These are phyloP conservation scores for Callithrix jacchus DNA, from an alignment of 2,113 vertebrate genomes.

Conservation along the genomic window DNA sequence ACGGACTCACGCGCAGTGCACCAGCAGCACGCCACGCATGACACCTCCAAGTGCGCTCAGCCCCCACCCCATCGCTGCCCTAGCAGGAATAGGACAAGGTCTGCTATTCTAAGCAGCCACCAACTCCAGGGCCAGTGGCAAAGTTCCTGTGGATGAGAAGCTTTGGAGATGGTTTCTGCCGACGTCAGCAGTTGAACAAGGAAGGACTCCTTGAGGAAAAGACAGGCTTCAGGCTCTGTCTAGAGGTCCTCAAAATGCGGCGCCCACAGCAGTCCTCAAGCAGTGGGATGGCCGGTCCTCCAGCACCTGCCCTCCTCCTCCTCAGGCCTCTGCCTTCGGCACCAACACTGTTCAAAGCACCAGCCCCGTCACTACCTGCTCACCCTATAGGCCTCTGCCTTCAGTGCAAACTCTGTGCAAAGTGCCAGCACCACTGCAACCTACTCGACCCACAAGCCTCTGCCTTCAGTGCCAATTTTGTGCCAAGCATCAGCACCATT, in stretches of 20 bases:
- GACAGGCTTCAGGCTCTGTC: background rate
- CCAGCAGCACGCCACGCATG: no score
- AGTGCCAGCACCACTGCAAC: no score
- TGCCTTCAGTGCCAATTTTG: no score
- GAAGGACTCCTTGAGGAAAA: background rate
- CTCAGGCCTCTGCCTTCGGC: background rate
- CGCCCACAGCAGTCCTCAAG: background rate
- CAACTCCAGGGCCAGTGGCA: background rate
- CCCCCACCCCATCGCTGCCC: background rate
- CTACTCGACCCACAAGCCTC: no score
- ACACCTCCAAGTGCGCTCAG: fast-evolving
- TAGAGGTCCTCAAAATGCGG: no score
- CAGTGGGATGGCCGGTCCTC: no score
- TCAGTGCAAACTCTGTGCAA: no score
- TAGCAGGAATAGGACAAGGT: background rate
- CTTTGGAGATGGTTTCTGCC: background rate
- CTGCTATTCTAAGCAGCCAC: background rate
- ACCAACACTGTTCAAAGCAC: no score
- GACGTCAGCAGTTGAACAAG: background rate
- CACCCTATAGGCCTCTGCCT: background rate
- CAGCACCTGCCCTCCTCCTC: no score
- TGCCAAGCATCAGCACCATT: no score
- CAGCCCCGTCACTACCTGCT: no score
- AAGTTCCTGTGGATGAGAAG: fast-evolving
- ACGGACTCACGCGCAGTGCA: no score